Evolutionary conservation across 2,113 vertebrate genomes (phyloP), one percentile per base, ranked within the genome.

Genomic region (Thinocorus orbignyianus): DNA sequence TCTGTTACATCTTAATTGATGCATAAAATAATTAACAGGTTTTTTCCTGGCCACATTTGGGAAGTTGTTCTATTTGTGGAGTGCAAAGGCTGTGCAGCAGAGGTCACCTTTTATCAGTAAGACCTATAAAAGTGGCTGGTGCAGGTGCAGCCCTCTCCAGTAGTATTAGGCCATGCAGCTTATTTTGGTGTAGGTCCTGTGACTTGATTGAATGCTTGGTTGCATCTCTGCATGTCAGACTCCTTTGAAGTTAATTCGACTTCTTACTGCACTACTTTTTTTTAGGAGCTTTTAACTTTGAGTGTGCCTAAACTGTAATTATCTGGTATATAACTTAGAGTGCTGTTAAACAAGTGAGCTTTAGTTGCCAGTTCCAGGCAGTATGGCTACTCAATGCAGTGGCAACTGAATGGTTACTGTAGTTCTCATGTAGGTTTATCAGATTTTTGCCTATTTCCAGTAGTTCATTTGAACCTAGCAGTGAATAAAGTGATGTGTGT

Each of bases 101-200:
- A 72, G 31, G 25, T 87, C 49, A 23, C 25, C 3, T 55, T 58
- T 64, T 72, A 17, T 72, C 16, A 4, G 11, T 68, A 0, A 0
- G 20, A 57, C 30, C 30, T 71, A 10, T 23, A 8, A 64, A 19
- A 13, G 4, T 58, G 13, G 8, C 14, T 76, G 62, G 7, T 60
- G 37, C 25, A 51, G 58, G 35, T 69, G n/a, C 35, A 64, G 31
- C 55, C 20, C 35, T 18, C 20, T 30, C 57, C 15, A 16, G 49
- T 64, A 37, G 30, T 49, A 33, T 55, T 35, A 31, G 55, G 13
- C 25, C 26, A 3, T 70, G 42, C 14, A 77, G 80, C 31, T 48
- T 64, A 13, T 41, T 78, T 84, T 64, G 14, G 42, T 64, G 26
- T 11, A 37, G 26, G 14, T 49, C 25, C 16, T 28, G 41, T 42